phyloP scores from a whole-genome alignment of 2,888 invertebrate species.

The Megastigmus dorsalis region DNA sequence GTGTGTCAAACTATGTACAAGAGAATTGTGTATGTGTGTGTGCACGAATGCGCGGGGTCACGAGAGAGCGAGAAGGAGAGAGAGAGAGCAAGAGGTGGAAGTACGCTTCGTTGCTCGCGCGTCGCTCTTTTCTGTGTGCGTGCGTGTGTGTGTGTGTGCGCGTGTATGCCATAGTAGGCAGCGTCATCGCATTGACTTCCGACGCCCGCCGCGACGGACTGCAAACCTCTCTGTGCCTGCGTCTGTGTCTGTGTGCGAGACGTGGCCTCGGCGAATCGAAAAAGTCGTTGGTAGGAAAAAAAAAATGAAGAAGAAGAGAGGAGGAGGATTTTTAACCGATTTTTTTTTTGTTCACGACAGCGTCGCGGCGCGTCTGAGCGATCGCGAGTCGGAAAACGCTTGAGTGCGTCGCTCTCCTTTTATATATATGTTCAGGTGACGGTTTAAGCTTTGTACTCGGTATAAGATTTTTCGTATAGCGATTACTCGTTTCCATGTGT shows the following conservation, averaged over 20 bases:
- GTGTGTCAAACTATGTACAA: background rate
- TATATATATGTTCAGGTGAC: background rate
- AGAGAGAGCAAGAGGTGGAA: constrained; percentile 71
- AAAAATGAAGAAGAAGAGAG: background rate
- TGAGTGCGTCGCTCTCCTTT: background rate
- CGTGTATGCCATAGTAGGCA: background rate
- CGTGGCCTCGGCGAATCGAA: constrained; percentile 43
- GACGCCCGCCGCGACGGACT: background rate
- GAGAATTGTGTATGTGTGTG: too few species aligned
- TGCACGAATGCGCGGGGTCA: constrained; percentile 62
- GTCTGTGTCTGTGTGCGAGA: background rate
- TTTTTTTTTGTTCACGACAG: background rate
- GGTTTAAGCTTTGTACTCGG: background rate
- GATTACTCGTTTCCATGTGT: background rate
- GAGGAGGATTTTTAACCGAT: constrained; percentile 9
- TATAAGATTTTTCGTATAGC: background rate
- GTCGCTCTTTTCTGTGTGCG: constrained; percentile 16
- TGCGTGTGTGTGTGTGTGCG: background rate
- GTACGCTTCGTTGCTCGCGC: constrained; percentile 72
- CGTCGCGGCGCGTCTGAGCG: background rate
- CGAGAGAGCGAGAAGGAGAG: constrained; percentile 51
- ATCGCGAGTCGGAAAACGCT: background rate
- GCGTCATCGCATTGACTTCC: constrained; percentile 4
- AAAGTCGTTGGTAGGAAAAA: constrained; percentile 22
- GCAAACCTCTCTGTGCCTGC: background rate